These are phyloP conservation scores for Myotis davidii DNA, from an alignment of 2,113 vertebrate genomes.

Conservation along the genomic window DNA sequence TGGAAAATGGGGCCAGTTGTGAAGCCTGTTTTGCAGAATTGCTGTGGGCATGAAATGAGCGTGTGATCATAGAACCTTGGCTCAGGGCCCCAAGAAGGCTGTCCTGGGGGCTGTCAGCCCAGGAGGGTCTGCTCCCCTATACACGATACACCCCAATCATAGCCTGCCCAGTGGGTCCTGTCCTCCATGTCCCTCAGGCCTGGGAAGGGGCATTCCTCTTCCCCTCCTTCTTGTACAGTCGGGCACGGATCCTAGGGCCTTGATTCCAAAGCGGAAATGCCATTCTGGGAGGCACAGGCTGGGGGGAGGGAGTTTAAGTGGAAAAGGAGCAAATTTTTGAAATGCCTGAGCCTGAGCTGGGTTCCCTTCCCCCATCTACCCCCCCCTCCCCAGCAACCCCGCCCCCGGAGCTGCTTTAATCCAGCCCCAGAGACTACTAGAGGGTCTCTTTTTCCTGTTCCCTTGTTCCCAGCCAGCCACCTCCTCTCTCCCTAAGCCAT, in stretches of 20 bases:
- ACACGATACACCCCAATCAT: background rate
- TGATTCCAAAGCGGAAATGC: slow-evolving; percentile 74
- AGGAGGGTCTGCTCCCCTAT: background rate
- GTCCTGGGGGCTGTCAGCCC: background rate
- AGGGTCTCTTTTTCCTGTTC: background rate
- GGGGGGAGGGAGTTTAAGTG: background rate
- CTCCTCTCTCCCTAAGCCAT: background rate
- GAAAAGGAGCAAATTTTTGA: slow-evolving; percentile 78
- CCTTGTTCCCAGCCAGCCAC: background rate
- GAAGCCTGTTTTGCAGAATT: background rate
- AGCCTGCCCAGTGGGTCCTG: background rate
- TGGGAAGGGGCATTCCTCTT: background rate
- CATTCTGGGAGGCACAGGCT: background rate
- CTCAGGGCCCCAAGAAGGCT: background rate
- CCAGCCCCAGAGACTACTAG: background rate
- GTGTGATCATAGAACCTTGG: background rate
- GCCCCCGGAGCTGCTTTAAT: slow-evolving; percentile 9
- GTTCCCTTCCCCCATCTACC: slow-evolving; percentile 61
- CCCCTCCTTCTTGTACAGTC: background rate
- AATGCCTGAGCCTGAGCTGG: slow-evolving; percentile 67
- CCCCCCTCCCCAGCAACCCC: background rate
- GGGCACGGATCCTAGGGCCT: slow-evolving; percentile 35
- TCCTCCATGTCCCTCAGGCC: background rate
- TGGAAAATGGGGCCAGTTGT: background rate
- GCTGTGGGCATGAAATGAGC: background rate